Evolutionary conservation across 1,140 invertebrate species (phyloP).

Genomic region (Zophobas morio): DNA sequence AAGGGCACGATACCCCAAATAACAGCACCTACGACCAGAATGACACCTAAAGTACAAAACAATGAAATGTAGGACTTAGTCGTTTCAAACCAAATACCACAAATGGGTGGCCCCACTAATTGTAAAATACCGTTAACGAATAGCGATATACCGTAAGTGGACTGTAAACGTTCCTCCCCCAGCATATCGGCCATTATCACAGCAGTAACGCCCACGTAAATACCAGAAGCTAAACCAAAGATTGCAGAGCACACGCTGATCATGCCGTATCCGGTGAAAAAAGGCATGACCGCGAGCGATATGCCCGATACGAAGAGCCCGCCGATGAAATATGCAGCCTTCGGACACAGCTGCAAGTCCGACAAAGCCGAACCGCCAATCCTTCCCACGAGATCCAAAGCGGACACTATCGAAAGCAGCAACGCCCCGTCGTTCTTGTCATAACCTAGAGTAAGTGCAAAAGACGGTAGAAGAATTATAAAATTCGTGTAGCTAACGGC

Average conservation of each 20-base stretch:
- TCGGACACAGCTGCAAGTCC: slow-evolving; percentile 80
- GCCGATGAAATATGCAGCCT: slow-evolving; percentile 85
- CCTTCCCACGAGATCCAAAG: slow-evolving; percentile 83
- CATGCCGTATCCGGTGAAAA: slow-evolving; percentile 72
- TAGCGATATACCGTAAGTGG: slow-evolving; percentile 87
- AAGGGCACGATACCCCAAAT: slow-evolving; percentile 84
- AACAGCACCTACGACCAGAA: slow-evolving; percentile 79
- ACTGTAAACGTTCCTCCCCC: slow-evolving; percentile 85
- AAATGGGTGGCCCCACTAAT: slow-evolving; percentile 84
- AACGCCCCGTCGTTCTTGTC: slow-evolving; percentile 79
- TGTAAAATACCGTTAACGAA: slow-evolving; percentile 88
- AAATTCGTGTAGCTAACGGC: slow-evolving; percentile 91
- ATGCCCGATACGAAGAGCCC: slow-evolving; percentile 84
- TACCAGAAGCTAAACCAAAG: slow-evolving; percentile 87
- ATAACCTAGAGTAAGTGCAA: slow-evolving; percentile 79
- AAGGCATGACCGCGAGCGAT: slow-evolving; percentile 78
- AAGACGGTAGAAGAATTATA: slow-evolving; percentile 83
- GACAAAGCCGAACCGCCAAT: slow-evolving; percentile 87
- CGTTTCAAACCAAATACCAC: slow-evolving; percentile 77
- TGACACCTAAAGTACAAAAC: slow-evolving; percentile 80
- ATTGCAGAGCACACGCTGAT: slow-evolving; percentile 80
- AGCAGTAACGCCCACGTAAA: slow-evolving; percentile 88
- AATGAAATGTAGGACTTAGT: slow-evolving; percentile 79
- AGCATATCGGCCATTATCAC: slow-evolving; percentile 90
- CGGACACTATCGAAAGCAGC: slow-evolving; percentile 83